phyloP scores from a whole-genome alignment of 2,797 vertebrate genomes.

The Pterois miles region DNA sequence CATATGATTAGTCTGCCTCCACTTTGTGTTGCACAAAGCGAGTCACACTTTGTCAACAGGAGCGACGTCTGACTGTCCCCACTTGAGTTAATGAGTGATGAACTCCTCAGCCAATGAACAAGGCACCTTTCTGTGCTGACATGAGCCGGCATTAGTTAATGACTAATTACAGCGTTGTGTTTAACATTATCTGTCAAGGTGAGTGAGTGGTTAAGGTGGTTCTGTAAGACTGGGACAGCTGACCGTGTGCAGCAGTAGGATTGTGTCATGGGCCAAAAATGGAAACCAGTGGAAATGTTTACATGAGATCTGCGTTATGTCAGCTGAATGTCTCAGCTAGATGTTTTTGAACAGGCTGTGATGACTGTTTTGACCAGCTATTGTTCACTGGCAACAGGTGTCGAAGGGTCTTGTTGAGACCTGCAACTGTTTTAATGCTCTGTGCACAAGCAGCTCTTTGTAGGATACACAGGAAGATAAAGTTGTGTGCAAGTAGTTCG shows the following conservation, averaged over 20 bases:
- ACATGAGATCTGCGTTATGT: constrained; percentile 47
- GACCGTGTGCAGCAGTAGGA: constrained; percentile 33
- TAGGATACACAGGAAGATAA: neutral
- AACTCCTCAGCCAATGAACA: constrained; percentile 64
- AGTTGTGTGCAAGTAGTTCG: neutral
- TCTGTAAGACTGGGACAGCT: constrained; percentile 36
- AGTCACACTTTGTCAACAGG: constrained; percentile 78
- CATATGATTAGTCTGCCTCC: constrained; percentile 57
- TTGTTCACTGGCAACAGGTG: constrained; percentile 70
- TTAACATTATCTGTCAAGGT: constrained; percentile 67
- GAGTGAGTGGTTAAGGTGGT: constrained; percentile 51
- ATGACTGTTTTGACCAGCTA: constrained; percentile 49
- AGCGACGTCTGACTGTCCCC: constrained; percentile 63
- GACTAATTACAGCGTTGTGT: constrained; percentile 70
- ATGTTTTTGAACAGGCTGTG: constrained; percentile 33
- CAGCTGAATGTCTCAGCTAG: constrained; percentile 33
- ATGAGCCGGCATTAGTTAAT: constrained; percentile 66
- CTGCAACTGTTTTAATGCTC: constrained; percentile 54
- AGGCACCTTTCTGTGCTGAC: constrained; percentile 66
- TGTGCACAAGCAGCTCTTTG: constrained; percentile 6
- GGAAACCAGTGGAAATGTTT: constrained; percentile 68
- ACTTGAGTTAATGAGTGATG: constrained; percentile 81
- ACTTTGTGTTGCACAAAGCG: constrained; percentile 67
- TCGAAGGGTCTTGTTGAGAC: constrained; percentile 71
- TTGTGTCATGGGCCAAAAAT: constrained; percentile 66